A percentile compares a stretch with the other conserved stretches of the same genome.
These are phyloP conservation scores for Neopelma chrysocephalum DNA, from an alignment of 2,797 vertebrate genomes.

Conservation along the genomic window DNA sequence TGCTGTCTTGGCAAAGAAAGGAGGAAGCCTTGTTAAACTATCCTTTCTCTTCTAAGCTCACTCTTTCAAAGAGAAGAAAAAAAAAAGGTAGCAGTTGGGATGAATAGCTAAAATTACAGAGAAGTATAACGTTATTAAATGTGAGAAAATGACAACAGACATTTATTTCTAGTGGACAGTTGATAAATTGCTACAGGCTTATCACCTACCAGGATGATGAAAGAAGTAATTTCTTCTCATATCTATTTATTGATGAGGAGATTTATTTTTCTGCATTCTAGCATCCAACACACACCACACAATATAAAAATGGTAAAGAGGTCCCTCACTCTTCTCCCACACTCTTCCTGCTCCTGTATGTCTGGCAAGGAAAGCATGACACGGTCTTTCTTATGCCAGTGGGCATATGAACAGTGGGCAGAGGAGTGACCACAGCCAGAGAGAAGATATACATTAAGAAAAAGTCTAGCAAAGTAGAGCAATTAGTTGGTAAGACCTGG, in stretches of 20 bases:
- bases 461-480: neutral
- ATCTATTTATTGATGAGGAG: neutral
- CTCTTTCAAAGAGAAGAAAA: neutral
- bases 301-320: neutral
- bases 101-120: conserved; percentile 14
- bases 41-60: neutral
- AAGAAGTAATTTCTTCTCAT: conserved; percentile 17
- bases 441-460: neutral
- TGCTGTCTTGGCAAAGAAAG: neutral
- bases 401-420: neutral
- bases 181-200: conserved; percentile 47
- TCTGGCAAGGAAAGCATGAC: neutral
- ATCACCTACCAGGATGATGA: conserved; percentile 15
- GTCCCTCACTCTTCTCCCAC: neutral
- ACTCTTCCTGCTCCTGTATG: neutral
- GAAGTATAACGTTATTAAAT: conserved; percentile 13
- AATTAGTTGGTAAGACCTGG: neutral
- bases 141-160: conserved; percentile 13
- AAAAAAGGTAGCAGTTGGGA: neutral
- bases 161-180: conserved; percentile 5
- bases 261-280: neutral
- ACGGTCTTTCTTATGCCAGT: neutral
- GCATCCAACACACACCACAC: neutral
- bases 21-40: neutral
- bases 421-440: neutral